Base-by-base conservation (phyloP, 2,888 invertebrate genomes). In the Sepioteuthis lessoniana region DNA sequence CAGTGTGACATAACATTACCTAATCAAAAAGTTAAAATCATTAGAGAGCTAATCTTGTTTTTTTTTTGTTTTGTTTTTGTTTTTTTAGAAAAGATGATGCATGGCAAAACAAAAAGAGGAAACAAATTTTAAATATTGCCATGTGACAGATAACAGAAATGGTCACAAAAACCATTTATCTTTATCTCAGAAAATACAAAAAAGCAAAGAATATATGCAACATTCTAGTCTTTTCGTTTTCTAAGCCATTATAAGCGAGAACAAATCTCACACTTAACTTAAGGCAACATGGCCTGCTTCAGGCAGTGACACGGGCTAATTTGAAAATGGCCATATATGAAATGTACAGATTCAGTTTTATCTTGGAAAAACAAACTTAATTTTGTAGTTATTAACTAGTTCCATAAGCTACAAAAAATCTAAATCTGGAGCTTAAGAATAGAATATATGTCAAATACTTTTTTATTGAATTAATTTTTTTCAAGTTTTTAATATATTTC, bases 231-330 rank as follows among this genome's bases (percentile, higher is more conserved):
- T 25, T 76, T 55, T 55, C 7, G 25, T 55, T 76, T 76, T 76
- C 76, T n/a, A 76, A 76, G 60, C 47, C 21, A 7, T 55, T 55
- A 55, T 55, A 55, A 55, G 55, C 55, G 21, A 25, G 25, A 55
- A 55, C 25, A 55, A 55, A 55, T 55, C 55, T 35, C 76, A 76
- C 10, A 76, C 16, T 76, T 76, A 3, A 76, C 76, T 76, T 76
- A 76, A 16, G n/a, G n/a, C n/a, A 76, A 76, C 76, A 76, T 76
- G 76, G 76, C n/a, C n/a, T n/a, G n/a, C n/a, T 76, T 76, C n/a
- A 76, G 76, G 76, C 76, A 76, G 76, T 76, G 76, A 76, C n/a
- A 76, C n/a, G n/a, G n/a, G 76, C 76, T 76, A 76, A 76, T 76
- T 76, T 76, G 4, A 76, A 76, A 76, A 76, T 76, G n/a, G n/a